Percentiles rank a stretch among this genome's conserved stretches.
These are phyloP conservation scores for Archegozetes longisetosus DNA, from an alignment of 1,140 invertebrate genomes.

Conservation along the genomic window DNA sequence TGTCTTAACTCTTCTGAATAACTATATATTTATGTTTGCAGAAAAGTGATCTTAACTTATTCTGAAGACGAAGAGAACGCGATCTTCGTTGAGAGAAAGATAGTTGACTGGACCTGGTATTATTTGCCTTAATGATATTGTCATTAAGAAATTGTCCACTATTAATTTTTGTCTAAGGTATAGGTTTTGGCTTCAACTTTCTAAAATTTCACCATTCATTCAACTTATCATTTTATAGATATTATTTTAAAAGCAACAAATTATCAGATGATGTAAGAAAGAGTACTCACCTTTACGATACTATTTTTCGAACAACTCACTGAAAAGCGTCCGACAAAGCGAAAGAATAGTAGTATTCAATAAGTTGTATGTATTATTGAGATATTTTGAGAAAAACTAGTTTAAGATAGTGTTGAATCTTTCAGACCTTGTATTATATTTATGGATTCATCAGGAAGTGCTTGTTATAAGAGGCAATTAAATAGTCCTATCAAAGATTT, in stretches of 20 bases:
- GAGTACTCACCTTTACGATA: neutral
- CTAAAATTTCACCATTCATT: neutral
- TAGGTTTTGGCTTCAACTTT: conserved; percentile 19
- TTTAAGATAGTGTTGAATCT: neutral
- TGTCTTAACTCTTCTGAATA: no score
- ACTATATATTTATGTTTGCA: neutral
- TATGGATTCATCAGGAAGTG: conserved; percentile 76
- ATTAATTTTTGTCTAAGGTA: conserved; percentile 91
- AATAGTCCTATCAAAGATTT: conserved; percentile 45
- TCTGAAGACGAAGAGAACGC: conserved; percentile 35
- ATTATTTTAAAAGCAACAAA: neutral
- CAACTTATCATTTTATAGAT: no score
- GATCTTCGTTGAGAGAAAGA: no score
- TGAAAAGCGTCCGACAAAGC: neutral
- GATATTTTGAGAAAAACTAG: neutral
- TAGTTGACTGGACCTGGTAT: conserved; percentile 82
- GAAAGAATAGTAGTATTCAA: neutral
- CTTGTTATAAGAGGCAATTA: conserved; percentile 58
- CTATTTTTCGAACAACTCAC: conserved; percentile 1
- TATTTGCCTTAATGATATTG: conserved; percentile 69
- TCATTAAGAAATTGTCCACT: conserved; percentile 92
- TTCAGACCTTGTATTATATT: conserved; percentile 69
- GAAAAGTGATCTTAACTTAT: conserved; percentile 1
- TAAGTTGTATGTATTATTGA: neutral
- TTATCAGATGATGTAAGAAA: neutral